Conservation (phyloP, 2,797 vertebrate genomes). For the Scarus forsteni region DNA sequence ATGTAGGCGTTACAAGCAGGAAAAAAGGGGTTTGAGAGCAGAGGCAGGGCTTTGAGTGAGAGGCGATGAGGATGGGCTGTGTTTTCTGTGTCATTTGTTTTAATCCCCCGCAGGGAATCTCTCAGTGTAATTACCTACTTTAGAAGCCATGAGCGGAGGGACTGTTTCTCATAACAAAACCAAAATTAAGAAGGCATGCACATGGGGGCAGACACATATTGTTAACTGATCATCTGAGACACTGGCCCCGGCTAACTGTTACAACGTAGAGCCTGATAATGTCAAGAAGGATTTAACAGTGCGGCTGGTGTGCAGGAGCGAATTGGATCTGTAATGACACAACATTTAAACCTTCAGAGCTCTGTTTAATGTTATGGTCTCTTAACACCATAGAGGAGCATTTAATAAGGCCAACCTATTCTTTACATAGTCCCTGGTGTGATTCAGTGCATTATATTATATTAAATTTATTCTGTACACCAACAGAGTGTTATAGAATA, state of each 20-base stretch:
- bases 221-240: conserved; percentile 68
- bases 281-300: conserved; percentile 32
- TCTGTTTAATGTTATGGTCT: conserved; percentile 48
- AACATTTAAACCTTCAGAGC: conserved; percentile 54
- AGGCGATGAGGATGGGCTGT: conserved; percentile 40
- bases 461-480: too few species aligned
- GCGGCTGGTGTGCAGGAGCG: not conserved
- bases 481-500: conserved; percentile 15
- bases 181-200: conserved; percentile 62
- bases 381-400: conserved; percentile 29
- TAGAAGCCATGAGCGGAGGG: conserved; percentile 65
- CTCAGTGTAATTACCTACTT: conserved; percentile 80
- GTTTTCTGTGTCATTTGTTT: conserved; percentile 80
- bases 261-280: conserved; percentile 25
- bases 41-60: conserved; percentile 44
- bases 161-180: conserved; percentile 72
- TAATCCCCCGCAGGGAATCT: conserved; percentile 76
- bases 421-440: conserved; percentile 14
- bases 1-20: conserved; percentile 57
- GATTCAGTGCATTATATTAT: conserved; percentile 12
- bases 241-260: conserved; percentile 18
- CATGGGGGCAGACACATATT: conserved; percentile 33
- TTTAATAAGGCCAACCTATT: conserved; percentile 47
- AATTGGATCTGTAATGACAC: conserved; percentile 25
- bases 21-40: conserved; percentile 46